Conservation (phyloP, 53 echinoderm and acorn worm genomes). For the Hippasteria phrygiana region DNA sequence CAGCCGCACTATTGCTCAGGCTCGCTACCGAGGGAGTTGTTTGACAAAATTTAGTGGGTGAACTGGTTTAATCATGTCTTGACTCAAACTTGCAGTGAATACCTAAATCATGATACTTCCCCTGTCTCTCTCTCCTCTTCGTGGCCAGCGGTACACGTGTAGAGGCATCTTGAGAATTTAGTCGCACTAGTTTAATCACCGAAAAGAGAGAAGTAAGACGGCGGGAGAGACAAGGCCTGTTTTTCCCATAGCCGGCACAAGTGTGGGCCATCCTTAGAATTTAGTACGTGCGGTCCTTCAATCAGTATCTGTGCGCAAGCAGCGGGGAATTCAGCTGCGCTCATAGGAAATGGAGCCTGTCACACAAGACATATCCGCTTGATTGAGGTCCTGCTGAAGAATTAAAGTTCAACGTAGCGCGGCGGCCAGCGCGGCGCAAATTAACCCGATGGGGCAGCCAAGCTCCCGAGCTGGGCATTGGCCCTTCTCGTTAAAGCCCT, state of each 20-base stretch:
- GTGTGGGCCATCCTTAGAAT: neutral
- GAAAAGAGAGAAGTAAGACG: neutral
- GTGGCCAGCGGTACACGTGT: neutral
- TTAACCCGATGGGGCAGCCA: constrained; percentile 37
- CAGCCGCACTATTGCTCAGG: neutral
- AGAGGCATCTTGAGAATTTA: constrained; percentile 34
- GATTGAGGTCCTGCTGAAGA: constrained; percentile 55
- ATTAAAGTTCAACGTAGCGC: constrained; percentile 61
- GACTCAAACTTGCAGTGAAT: constrained; percentile 13
- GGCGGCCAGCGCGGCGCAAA: constrained; percentile 33
- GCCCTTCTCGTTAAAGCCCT: neutral
- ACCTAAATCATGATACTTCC: constrained; percentile 35
- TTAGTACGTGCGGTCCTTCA: constrained; percentile 35
- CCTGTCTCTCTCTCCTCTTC: neutral
- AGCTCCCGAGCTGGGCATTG: constrained; percentile 44
- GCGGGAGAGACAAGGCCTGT: neutral
- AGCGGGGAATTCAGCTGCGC: neutral
- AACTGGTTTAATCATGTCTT: constrained; percentile 28
- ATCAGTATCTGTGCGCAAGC: neutral
- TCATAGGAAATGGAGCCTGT: constrained; percentile 29
- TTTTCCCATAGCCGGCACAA: neutral
- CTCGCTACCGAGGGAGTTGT: constrained; percentile 9
- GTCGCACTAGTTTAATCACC: constrained; percentile 28
- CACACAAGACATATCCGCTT: constrained; percentile 39
- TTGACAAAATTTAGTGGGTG: constrained; percentile 47